These are phyloP conservation scores for Gallinago media DNA, from an alignment of 2,113 vertebrate genomes.

Conservation along the genomic window DNA sequence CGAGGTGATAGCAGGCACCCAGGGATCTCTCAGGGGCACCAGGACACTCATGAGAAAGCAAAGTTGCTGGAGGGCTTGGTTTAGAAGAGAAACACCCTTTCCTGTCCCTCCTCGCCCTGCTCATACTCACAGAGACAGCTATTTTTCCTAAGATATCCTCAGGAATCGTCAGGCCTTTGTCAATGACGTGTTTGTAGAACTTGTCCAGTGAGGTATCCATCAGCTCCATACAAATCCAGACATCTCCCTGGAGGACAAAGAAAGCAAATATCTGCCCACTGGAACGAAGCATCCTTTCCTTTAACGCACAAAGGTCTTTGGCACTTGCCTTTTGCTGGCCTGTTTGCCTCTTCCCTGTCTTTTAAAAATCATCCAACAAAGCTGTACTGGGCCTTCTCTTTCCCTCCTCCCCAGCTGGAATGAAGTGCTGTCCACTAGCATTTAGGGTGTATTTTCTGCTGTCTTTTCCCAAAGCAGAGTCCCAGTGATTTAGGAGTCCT, in stretches of 20 bases:
- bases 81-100: not conserved
- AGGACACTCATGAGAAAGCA: not conserved
- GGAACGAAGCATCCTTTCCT: not conserved
- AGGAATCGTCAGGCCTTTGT: constrained; percentile 91
- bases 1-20: not conserved
- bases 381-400: not conserved
- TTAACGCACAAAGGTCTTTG: fast-evolving
- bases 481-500: not conserved
- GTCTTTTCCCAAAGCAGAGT: not conserved
- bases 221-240: constrained; percentile 99
- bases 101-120: not conserved
- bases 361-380: not conserved
- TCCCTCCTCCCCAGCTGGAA: not conserved
- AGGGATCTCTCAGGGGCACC: not conserved
- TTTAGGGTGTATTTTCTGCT: not conserved
- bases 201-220: constrained; percentile 98
- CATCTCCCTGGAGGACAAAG: constrained; percentile 85
- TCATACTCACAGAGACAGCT: constrained; percentile 89
- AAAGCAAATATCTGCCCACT: not conserved
- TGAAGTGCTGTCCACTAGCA: not conserved
- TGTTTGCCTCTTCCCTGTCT: not conserved
- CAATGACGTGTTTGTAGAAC: constrained; percentile 97
- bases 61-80: not conserved
- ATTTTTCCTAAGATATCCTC: constrained; percentile 98
- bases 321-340: not conserved